Evolutionary conservation across 2,888 invertebrate genomes (phyloP), one percentile per base, ranked within the genome.

Genomic region (Cosmorhoe ocellata): DNA sequence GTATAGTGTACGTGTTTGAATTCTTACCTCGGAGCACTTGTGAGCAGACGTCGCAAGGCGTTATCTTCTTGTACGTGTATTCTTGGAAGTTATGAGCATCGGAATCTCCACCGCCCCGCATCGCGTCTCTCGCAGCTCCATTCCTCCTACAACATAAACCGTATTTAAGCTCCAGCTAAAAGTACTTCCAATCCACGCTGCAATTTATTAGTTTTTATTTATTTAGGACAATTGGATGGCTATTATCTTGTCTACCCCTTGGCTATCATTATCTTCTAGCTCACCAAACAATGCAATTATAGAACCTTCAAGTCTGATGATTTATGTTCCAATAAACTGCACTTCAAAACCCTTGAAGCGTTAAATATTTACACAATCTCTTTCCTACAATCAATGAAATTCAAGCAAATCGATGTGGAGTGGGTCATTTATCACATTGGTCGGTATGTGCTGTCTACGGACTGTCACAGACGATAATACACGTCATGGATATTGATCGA

Each of bases 11-110:
- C 24, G 6, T 39, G 26, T 49, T 37, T 44, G 9, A 32, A 14
- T 37, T 47, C 87, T 90, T 90, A 96, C 97, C 97, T 92, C 97
- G 92, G 48, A 98, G 91, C 45, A 98, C 96, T 91, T 97, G 97
- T 55, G 96, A 96, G 87, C 98, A 98, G 64, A 97, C 94, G 84
- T 98, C 98, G 84, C 98, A 98, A 22, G 97, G 97, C 36, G 97
- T 97, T 69, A 98, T 97, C 91, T 97, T 98, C 90, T 97, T 97
- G 86, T 97, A 98, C 26, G 97, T 98, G 85, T 98, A 96, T 84
- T 98, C 97, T 85, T 97, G 96, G 91, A 97, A 95, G 79, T 95
- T 94, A 85, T 98, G 98, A 59, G 93, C 94, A 48, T 94, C 94
- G 11, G 92, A 91, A 67, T 95, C 95, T 14, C 90, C 91, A 45